Evolutionary conservation across 2,113 vertebrate genomes (phyloP), one percentile per base, ranked within the genome.

Genomic region (Callipepla californica): DNA sequence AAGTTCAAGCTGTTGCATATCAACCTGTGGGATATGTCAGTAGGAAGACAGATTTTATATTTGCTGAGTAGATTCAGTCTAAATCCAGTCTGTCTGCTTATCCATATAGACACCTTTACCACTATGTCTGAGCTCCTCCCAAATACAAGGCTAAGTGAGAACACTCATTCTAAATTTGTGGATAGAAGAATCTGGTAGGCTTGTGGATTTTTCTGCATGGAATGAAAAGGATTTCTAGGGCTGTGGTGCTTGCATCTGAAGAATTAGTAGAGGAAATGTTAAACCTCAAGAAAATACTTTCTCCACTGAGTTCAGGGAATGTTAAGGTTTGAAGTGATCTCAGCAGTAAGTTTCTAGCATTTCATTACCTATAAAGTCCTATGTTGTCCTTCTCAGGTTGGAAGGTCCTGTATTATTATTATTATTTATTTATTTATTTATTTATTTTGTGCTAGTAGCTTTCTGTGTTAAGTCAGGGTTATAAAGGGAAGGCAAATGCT

Each of bases 1-100:
- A 69, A 86, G 19, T 40, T 91, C 57, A 85, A 90, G 67, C 44
- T 93, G 47, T 55, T 94, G 83, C 63, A 87, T 20, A 28, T 62
- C 73, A 77, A 89, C 44, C 85, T 90, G 22, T 1, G 20, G n/a
- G 57, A 40, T 14, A 75, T 61, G 12, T 48, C 48, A 74, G 44
- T 8, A 44, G 19, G 38, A 74, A 74, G 14, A 69, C 4, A 47
- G 6, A 15, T 57, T 61, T 70, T 65, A 22, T 77, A 79, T 48
- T 61, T 63, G 45, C 42, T 62, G 23, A 58, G 3, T 26, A 30
- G 34, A 7, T 77, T 20, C 34, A 51, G 0, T 50, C 16, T 63
- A 77, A 5, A 26, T 91, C 26, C 55, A 48, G 15, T 50, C 34
- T 73, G 8, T 69, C n/a, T 69, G 25, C 5, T 80, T 75, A 8